These are phyloP conservation scores for Spongia lamella DNA, from an alignment of 37 sponge, comb jelly and placozoan species.

Conservation along the genomic window DNA sequence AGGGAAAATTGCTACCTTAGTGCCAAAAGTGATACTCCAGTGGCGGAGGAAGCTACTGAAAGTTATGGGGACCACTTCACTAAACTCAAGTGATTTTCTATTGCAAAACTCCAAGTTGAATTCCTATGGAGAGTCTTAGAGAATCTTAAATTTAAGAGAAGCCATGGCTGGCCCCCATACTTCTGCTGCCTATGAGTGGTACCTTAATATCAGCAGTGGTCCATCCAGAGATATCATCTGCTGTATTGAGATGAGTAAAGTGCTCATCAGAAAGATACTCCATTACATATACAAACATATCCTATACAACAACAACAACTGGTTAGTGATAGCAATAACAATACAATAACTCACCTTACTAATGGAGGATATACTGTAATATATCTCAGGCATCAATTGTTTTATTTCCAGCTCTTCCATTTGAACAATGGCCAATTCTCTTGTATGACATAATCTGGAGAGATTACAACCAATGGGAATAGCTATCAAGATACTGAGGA, in stretches of 20 bases:
- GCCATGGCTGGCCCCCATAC: not conserved
- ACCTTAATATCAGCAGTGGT: conserved; percentile 59
- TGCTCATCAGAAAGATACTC: conserved; percentile 56
- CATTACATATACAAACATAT: conserved; percentile 60
- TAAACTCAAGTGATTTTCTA: too few relatives aligned
- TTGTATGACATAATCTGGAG: conserved; percentile 39
- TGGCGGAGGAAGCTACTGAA: too few relatives aligned
- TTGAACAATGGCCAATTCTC: conserved; percentile 58
- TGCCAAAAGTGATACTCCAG: too few relatives aligned
- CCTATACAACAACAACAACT: conserved; percentile 28
- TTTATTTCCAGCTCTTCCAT: conserved; percentile 17
- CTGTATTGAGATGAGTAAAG: conserved; percentile 42
- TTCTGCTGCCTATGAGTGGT: not conserved
- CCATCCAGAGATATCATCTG: conserved; percentile 64
- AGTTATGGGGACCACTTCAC: too few relatives aligned
- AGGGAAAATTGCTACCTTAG: too few relatives aligned
- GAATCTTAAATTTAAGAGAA: too few relatives aligned
- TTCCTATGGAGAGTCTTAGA: too few relatives aligned
- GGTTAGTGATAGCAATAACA: not conserved
- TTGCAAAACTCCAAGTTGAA: too few relatives aligned
- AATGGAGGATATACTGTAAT: conserved; percentile 26
- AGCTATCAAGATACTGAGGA: not conserved
- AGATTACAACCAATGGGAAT: too few relatives aligned
- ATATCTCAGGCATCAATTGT: conserved; percentile 37
- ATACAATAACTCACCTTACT: conserved; percentile 30